These are phyloP conservation scores for Dasysyrphus tricinctus DNA, from an alignment of 2,888 invertebrate species.

Conservation along the genomic window DNA sequence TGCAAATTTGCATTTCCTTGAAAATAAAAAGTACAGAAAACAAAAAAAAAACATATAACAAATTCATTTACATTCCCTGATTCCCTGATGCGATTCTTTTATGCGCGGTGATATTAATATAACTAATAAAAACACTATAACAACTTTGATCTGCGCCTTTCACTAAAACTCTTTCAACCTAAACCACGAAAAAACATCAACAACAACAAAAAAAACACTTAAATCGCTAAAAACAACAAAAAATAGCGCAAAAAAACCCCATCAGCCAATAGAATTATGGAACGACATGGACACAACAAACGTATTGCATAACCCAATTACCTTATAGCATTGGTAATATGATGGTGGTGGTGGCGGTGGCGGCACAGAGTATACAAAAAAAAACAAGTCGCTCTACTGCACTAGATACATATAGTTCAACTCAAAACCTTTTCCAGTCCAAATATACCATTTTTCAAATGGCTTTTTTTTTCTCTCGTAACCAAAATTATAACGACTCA, in stretches of 20 bases:
- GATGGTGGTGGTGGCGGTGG: slow-evolving; percentile 15
- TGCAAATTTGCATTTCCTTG: slow-evolving; percentile 66
- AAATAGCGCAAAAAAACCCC: background rate
- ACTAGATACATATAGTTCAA: slow-evolving; percentile 50
- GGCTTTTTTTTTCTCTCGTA: slow-evolving; percentile 1
- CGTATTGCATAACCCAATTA: slow-evolving; percentile 73
- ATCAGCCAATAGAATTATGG: slow-evolving; percentile 53
- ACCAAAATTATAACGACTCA: slow-evolving; percentile 42
- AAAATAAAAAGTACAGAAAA: background rate
- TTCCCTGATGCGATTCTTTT: slow-evolving; percentile 18
- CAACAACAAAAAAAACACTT: slow-evolving; percentile 1
- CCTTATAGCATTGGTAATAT: slow-evolving; percentile 41
- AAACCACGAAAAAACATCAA: slow-evolving; percentile 32
- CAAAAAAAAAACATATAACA: slow-evolving; percentile 1
- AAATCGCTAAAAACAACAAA: background rate
- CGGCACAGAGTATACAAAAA: background rate
- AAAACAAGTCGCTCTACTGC: slow-evolving; percentile 25
- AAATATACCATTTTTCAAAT: slow-evolving; percentile 40
- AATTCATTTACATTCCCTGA: slow-evolving; percentile 47
- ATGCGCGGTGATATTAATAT: slow-evolving; percentile 52
- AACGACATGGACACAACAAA: slow-evolving; percentile 67
- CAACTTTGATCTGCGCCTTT: slow-evolving; percentile 64
- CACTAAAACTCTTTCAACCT: slow-evolving; percentile 54
- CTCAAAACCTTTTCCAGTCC: slow-evolving; percentile 62
- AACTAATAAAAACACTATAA: slow-evolving; percentile 62